Percentiles rank a stretch among this genome's conserved stretches.
These are phyloP conservation scores for Luffia ferchaultella DNA, from an alignment of 2,888 invertebrate species.

Conservation along the genomic window DNA sequence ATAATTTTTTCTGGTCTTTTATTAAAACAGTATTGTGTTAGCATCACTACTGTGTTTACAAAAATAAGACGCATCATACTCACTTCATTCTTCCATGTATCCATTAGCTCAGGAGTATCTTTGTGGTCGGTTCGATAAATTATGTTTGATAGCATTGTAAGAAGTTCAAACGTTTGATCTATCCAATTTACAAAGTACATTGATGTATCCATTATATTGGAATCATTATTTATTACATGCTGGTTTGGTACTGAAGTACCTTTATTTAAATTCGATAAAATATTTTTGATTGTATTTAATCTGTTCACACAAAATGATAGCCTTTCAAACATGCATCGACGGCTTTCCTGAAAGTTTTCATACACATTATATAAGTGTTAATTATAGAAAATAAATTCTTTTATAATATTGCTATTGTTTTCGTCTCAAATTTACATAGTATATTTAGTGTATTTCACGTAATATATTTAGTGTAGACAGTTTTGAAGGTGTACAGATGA, in stretches of 20 bases:
- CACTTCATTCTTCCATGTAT: constrained; percentile 40
- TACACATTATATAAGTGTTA: background rate
- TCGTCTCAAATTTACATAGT: background rate
- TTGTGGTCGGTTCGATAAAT: constrained; percentile 39
- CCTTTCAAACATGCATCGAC: constrained; percentile 41
- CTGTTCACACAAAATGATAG: constrained; percentile 45
- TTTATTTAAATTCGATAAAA: constrained; percentile 18
- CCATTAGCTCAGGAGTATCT: constrained; percentile 22
- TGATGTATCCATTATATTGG: constrained; percentile 27
- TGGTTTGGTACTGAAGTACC: constrained; percentile 2
- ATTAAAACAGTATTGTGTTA: too few species aligned
- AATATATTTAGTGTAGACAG: too few species aligned
- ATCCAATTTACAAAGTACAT: constrained; percentile 62
- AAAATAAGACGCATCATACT: too few species aligned
- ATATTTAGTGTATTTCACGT: too few species aligned
- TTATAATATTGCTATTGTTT: background rate
- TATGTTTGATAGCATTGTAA: constrained; percentile 34
- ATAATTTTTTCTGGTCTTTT: too few species aligned
- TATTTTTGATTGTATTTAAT: constrained; percentile 28
- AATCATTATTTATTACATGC: constrained; percentile 13
- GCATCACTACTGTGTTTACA: too few species aligned
- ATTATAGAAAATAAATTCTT: too few species aligned
- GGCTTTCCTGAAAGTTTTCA: constrained; percentile 35
- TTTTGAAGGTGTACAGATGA: too few species aligned
- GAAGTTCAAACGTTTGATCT: constrained; percentile 49